These are phyloP conservation scores for Leptopterna dolabrata DNA, from an alignment of 2,888 invertebrate genomes.

Conservation along the genomic window DNA sequence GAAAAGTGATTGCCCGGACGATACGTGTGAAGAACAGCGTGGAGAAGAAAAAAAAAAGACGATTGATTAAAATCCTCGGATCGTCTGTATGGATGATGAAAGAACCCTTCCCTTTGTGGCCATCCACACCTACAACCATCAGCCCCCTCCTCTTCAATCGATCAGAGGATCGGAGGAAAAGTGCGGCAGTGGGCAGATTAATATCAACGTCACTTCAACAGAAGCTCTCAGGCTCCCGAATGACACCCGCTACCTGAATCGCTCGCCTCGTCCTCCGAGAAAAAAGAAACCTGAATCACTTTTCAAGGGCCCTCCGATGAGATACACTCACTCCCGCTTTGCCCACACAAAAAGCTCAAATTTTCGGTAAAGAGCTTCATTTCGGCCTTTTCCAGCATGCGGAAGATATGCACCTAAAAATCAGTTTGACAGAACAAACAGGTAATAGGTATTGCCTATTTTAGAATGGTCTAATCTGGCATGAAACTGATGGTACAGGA, in stretches of 20 bases:
- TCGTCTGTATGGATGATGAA: conserved; percentile 37
- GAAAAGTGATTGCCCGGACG: not conserved
- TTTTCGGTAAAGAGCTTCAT: not conserved
- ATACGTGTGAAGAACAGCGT: not conserved
- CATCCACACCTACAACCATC: not conserved
- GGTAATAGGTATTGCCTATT: too few relatives aligned
- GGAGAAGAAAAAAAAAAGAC: not conserved
- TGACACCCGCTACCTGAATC: conserved; percentile 17
- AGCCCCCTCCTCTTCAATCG: not conserved
- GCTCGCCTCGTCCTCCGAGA: not conserved
- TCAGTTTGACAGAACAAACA: too few relatives aligned
- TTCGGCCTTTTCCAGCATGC: not conserved
- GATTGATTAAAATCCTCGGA: conserved; percentile 40
- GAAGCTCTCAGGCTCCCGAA: conserved; percentile 14
- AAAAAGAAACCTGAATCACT: not conserved
- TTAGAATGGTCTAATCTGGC: too few relatives aligned
- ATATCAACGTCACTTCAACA: conserved; percentile 44
- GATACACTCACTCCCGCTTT: not conserved
- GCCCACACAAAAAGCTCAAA: not conserved
- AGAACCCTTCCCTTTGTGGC: not conserved
- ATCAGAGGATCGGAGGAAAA: conserved; percentile 4
- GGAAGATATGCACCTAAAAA: too few relatives aligned
- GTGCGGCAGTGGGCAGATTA: conserved; percentile 48
- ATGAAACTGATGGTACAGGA: too few relatives aligned
- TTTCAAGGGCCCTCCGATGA: conserved; percentile 11